Base-by-base conservation (phyloP, 2,797 vertebrate species). In the Uromys caudimaculatus region DNA sequence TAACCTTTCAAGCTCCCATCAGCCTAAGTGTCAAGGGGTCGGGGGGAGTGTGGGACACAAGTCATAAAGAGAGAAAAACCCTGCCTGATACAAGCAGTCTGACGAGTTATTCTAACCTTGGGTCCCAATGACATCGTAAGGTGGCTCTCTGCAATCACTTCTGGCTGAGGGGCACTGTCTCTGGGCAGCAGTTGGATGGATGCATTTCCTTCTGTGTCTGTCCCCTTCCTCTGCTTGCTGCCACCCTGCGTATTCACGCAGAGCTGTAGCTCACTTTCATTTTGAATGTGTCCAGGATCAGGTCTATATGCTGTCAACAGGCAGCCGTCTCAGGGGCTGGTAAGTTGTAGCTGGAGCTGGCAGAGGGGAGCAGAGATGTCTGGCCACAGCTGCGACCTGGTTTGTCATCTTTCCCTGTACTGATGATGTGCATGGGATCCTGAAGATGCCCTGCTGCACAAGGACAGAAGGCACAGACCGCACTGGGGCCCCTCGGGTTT, bases 301-400 rank as follows among this genome's bases (percentile, higher is more conserved):
- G 60, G 79, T n/a, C 69, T 62, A 21, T 52, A 4, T 69, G 78
- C 52, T 84, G 52, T 23, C 14, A 13, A 64, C 21, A 38, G 17
- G 38, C 58, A 27, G 78, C 47, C 38, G 19, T 21, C 32, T 27
- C 3, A 32, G 67, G 21, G 32, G n/a, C 24, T 24, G 47, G 23
- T n/a, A 41, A 58, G 54, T n/a, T 10, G n/a, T 41, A 92, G 14
- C 78, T 10, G 38, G 21, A 60, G 41, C 79, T 41, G 69, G 58
- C 11, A n/a, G 85, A 44, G 9, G 0, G 0, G 1, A 4, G 62
- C 0, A 5, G 32, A 3, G 29, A 24, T 2, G 35, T 38, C 6
- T 21, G 71, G 56, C 58, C 9, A 7, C 38, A 19, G 23, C 35
- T 16, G 17, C 7, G 23, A 60, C 4, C 82, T 11, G 64, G 76